These are phyloP conservation scores for Alviniconcha marisindica DNA, from an alignment of 1,140 invertebrate genomes.

Conservation along the genomic window DNA sequence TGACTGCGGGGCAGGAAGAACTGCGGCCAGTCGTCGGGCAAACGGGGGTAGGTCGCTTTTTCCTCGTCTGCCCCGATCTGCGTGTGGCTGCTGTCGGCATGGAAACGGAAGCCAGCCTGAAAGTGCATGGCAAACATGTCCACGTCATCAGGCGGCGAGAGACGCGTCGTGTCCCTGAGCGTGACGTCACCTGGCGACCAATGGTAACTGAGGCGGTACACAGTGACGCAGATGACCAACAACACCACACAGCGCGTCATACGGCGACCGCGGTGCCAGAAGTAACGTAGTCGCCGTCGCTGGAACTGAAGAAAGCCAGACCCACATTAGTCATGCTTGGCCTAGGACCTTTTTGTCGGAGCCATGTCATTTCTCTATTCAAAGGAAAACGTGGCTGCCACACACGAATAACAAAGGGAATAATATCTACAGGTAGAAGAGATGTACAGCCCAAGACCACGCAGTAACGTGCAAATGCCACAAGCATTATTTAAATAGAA, in stretches of 20 bases:
- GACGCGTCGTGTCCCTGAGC: background rate
- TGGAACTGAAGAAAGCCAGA: no score
- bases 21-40: conserved; percentile 12
- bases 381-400: no score
- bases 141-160: background rate
- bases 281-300: no score
- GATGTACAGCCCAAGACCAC: no score
- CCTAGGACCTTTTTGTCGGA: no score
- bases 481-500: no score
- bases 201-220: background rate
- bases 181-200: background rate
- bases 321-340: no score
- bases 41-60: background rate
- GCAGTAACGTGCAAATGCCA: no score
- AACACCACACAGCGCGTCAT: background rate
- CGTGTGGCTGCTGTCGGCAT: background rate
- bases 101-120: background rate
- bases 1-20: conserved; percentile 11
- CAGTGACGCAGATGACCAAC: background rate
- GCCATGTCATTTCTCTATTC: no score
- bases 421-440: no score
- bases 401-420: no score
- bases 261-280: background rate
- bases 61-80: background rate
- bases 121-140: background rate